These are phyloP conservation scores for Epinephelus fuscoguttatus DNA, from an alignment of 2,113 vertebrate species.

Conservation along the genomic window DNA sequence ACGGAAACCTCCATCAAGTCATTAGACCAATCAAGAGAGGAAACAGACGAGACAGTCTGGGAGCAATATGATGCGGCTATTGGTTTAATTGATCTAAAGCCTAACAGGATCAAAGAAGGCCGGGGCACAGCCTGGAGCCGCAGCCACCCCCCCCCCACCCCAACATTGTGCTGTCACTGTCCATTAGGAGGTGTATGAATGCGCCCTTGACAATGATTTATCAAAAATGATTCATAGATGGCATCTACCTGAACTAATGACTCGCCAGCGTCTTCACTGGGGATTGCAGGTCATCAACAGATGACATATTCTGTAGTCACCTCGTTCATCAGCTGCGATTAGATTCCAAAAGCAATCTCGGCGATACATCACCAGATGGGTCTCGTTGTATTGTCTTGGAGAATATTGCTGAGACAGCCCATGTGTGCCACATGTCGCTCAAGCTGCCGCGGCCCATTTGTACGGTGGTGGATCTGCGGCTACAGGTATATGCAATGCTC, in stretches of 20 bases:
- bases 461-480: slow-evolving; percentile 39
- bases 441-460: slow-evolving; percentile 48
- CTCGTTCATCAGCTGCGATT: slow-evolving; percentile 80
- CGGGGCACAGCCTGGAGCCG: slow-evolving; percentile 45
- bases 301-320: slow-evolving; percentile 74
- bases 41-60: slow-evolving; percentile 75
- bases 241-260: slow-evolving; percentile 77
- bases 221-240: slow-evolving; percentile 72
- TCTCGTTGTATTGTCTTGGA: slow-evolving; percentile 67
- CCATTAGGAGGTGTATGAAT: slow-evolving; percentile 67
- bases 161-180: slow-evolving; percentile 56
- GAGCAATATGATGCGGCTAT: slow-evolving; percentile 70
- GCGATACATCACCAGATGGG: slow-evolving; percentile 75
- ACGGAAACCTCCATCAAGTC: slow-evolving; percentile 64
- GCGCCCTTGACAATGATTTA: slow-evolving; percentile 73
- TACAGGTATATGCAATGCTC: slow-evolving; percentile 53
- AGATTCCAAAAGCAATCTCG: slow-evolving; percentile 76
- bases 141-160: slow-evolving; percentile 20
- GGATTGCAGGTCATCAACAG: slow-evolving; percentile 73
- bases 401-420: slow-evolving; percentile 66
- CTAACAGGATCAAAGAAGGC: slow-evolving; percentile 65
- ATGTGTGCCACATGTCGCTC: slow-evolving; percentile 61
- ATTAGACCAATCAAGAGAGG: slow-evolving; percentile 75
- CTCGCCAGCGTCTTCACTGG: slow-evolving; percentile 55
- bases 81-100: slow-evolving; percentile 77